Conservation (phyloP, 2,888 invertebrate species). For the Shargacucullia verbasci region DNA sequence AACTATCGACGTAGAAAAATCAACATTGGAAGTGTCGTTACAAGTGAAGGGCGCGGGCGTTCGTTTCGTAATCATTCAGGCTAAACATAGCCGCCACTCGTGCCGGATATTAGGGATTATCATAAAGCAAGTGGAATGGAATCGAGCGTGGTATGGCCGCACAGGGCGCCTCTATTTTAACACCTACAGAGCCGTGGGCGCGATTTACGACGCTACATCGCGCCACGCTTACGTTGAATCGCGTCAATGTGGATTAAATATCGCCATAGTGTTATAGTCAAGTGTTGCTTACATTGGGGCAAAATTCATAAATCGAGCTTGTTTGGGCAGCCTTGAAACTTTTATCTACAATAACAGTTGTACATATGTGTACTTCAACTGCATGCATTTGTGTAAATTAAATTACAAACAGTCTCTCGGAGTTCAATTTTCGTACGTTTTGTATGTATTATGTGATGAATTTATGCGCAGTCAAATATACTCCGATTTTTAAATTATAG, state of each 20-base stretch:
- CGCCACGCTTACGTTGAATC: conserved; percentile 65
- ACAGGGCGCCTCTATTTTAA: conserved; percentile 87
- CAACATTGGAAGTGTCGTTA: conserved; percentile 53
- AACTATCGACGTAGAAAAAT: conserved; percentile 55
- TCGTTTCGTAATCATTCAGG: conserved; percentile 68
- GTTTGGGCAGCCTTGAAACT: not conserved
- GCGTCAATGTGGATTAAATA: conserved; percentile 68
- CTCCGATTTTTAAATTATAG: no score
- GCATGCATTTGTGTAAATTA: not conserved
- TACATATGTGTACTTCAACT: not conserved
- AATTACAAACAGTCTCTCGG: no score
- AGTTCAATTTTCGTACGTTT: no score
- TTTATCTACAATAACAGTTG: not conserved
- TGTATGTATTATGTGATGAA: no score
- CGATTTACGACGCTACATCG: conserved; percentile 80
- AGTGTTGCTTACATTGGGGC: conserved; percentile 12
- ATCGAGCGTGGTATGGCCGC: conserved; percentile 73
- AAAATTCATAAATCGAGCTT: conserved; percentile 4
- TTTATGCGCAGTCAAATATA: no score
- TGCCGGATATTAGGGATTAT: conserved; percentile 88
- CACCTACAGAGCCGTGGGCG: conserved; percentile 84
- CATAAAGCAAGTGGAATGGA: conserved; percentile 86
- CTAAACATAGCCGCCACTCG: conserved; percentile 79
- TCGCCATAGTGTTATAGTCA: conserved; percentile 52
- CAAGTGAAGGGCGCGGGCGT: conserved; percentile 60